Base-by-base conservation (phyloP, 1,140 invertebrate species). In the Heliconius eleuchia region DNA sequence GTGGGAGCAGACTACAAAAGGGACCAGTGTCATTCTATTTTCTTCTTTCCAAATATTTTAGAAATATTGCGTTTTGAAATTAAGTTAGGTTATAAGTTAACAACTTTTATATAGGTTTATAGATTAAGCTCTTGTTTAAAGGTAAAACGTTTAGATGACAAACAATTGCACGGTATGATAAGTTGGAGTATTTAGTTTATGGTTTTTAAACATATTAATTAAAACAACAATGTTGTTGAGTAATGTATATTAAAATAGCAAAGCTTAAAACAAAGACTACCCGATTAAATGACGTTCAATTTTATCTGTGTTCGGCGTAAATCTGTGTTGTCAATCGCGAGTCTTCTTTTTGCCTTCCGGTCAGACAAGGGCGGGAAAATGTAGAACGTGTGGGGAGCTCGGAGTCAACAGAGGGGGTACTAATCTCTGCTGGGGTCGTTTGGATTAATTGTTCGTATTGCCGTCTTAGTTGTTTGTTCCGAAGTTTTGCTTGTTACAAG, bases 401-500 rank as follows among this genome's bases (percentile, higher is more conserved):
- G 87, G 85, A 86, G 86, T 91, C 88, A 90, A 90, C 86, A 87
- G 85, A 79, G 85, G 87, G 85, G 87, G 87, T 87, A 88, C 89
- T 93, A 93, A 92, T 93, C 90, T 93, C 86, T 88, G 87, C 83
- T 86, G 84, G 86, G 87, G 89, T 91, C 90, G 90, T 90, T 88
- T 85, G 90, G 89, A 92, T 91, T 92, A 93, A 93, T 93, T 88
- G 90, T 86, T 93, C 90, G 87, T 87, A 89, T 91, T 91, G 89
- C 87, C 88, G 84, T 91, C 86, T 89, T 89, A 87, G 88, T 91
- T 91, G 88, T 92, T 91, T 90, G 89, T 89, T 90, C 83, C 84
- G 82, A 86, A 91, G 81, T 91, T 91, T 83, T 88, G 77, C 79
- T 87, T 87, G 85, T 89, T 89, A 86, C 76, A 87, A 91, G 87